Evolutionary conservation across 2,888 invertebrate genomes (phyloP), one percentile per base, ranked within the genome.

Genomic region (Ectemnius continuus): DNA sequence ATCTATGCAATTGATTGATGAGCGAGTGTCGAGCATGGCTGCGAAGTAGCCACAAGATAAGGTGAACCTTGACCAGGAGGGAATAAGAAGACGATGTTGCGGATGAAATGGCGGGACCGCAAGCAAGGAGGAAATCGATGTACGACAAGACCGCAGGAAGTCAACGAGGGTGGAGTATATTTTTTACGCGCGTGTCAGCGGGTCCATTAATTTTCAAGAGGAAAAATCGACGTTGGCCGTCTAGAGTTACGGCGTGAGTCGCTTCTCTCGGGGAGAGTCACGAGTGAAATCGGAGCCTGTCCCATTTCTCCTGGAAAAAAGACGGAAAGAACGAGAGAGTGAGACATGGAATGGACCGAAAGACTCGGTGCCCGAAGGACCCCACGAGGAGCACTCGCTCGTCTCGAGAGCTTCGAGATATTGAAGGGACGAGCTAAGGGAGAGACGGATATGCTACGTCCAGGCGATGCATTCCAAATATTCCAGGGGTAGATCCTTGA

Each of bases 141-240:
- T 70, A 60, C 70, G 26, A 64, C 72, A 61, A 60, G 56, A 70
- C 65, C 16, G 28, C 61, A 66, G 60, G 47, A 67, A 70, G 52
- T 62, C 70, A 57, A 47, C 56, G 58, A 63, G 45, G 66, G 72
- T 52, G 23, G 26, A 28, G 61, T 13, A 48, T 61, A 62, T 71
- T 75, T 77, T 78, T 70, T 64, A 69, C 67, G 64, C 68, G 48
- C 48, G 46, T 67, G 79, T 74, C 81, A 71, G 67, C 73, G 75
- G 79, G 65, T 82, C 82, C 86, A 86, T 87, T 86, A 87, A 87
- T 87, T 87, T 84, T 83, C 81, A 77, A 68, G 79, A 79, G 80
- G 83, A 86, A 85, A 76, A 84, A 87, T 84, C 85, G 85, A 83
- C 81, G 84, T 83, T 69, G 77, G 67, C 73, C 79, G 87, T 86